Conservation (phyloP, 2,888 invertebrate species). For the Amiota mariae region DNA sequence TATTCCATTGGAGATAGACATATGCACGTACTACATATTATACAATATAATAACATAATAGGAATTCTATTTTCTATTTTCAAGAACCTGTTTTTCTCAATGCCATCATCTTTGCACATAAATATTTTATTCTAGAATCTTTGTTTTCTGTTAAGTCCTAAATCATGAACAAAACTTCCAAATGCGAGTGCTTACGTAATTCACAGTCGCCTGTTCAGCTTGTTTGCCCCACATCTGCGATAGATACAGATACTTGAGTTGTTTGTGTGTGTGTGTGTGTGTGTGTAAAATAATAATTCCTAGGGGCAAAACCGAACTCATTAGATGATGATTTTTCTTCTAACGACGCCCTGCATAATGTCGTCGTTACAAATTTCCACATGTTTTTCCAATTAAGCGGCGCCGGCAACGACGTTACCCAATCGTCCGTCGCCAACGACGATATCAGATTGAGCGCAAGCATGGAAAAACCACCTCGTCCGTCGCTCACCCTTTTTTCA, state of each 20-base stretch:
- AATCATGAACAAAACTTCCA: too few species aligned
- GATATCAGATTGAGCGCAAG: background rate
- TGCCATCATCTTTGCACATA: background rate
- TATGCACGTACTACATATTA: too few species aligned
- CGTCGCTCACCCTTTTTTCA: background rate
- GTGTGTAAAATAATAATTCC: background rate
- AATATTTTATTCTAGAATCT: too few species aligned
- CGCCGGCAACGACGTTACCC: background rate
- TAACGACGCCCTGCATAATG: slow-evolving; percentile 52
- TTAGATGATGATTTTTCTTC: slow-evolving; percentile 20
- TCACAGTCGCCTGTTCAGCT: background rate
- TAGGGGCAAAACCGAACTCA: slow-evolving; percentile 19
- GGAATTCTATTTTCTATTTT: background rate
- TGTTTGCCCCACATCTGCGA: background rate
- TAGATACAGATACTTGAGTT: background rate
- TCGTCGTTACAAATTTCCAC: slow-evolving; percentile 56
- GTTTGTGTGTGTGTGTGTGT: background rate
- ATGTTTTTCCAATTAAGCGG: slow-evolving; percentile 57
- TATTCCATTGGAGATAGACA: too few species aligned
- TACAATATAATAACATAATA: background rate
- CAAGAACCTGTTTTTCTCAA: too few species aligned
- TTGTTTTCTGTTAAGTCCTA: too few species aligned
- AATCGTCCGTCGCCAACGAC: slow-evolving; percentile 1
- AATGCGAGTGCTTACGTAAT: slow-evolving; percentile 11
- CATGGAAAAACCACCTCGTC: slow-evolving; percentile 14